These are phyloP conservation scores for Conger conger DNA, from an alignment of 2,113 vertebrate species.

Conservation along the genomic window DNA sequence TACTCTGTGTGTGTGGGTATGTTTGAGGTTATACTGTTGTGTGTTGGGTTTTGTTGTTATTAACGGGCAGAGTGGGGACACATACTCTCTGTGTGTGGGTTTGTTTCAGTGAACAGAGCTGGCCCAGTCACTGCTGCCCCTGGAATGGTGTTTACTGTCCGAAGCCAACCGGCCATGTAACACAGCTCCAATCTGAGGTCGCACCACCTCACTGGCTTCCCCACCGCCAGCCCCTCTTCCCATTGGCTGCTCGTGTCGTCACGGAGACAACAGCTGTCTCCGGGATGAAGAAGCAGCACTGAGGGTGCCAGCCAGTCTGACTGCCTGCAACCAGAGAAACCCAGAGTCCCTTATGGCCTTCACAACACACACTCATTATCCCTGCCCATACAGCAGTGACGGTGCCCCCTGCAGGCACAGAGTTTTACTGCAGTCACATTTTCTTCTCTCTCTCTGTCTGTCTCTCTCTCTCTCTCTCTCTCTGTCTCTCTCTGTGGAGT, in stretches of 20 bases:
- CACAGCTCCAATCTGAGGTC: constrained; percentile 47
- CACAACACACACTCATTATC: constrained; percentile 46
- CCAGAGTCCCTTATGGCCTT: constrained; percentile 61
- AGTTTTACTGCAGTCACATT: neutral
- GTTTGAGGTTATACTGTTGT: constrained; percentile 37
- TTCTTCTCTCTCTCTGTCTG: neutral
- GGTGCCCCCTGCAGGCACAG: constrained; percentile 30
- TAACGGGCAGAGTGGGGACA: constrained; percentile 22
- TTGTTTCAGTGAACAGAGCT: constrained; percentile 44
- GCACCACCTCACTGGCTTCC: constrained; percentile 45
- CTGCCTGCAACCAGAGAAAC: constrained; percentile 77
- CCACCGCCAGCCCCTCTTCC: constrained; percentile 37
- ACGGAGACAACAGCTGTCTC: constrained; percentile 62
- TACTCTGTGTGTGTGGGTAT: constrained; percentile 20
- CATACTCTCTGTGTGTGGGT: constrained; percentile 21
- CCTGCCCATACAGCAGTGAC: constrained; percentile 26
- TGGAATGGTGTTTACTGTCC: constrained; percentile 78
- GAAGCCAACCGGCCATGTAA: constrained; percentile 65
- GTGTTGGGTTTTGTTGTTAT: too few relatives aligned
- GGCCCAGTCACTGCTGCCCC: constrained; percentile 51
- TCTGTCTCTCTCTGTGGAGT: too few relatives aligned
- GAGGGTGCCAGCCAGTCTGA: constrained; percentile 87
- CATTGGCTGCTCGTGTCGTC: constrained; percentile 68
- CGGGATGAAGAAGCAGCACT: constrained; percentile 51
- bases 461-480: too few relatives aligned